Base-by-base conservation (phyloP, 2,113 vertebrate species). In the Leptobrachium leishanense region DNA sequence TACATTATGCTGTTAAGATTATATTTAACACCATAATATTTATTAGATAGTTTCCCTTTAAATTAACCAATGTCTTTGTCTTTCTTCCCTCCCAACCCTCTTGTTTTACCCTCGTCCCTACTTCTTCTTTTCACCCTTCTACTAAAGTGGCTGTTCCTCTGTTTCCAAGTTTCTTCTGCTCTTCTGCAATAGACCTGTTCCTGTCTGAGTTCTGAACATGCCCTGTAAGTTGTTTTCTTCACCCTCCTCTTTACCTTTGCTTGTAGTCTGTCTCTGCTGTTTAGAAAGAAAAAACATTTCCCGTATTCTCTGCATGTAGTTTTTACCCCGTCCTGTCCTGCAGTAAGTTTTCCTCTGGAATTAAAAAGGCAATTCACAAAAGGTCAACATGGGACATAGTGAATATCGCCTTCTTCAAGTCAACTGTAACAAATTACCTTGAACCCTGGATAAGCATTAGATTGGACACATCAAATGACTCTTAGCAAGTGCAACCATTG, bases 101-200 rank as follows among this genome's bases (percentile, higher is more conserved):
- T 66, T 82, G 43, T 82, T 20, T 65, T 62, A 79, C 75, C 78
- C 84, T 88, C 81, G 79, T 85, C 83, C 71, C 64, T 11, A 73
- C 71, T 50, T 57, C 81, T 83, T 70, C 82, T 50, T 83, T 43
- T 70, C 82, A 84, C 80, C 86, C 83, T 78, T 57, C 83, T 83
- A 85, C 87, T 84, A 90, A 90, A 98, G 95, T 85, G 94, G 94
- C 94, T 96, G 94, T 90, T 95, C 94, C 88, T 94, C 95, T 95
- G 87, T 94, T 91, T 96, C 93, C 94, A 95, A 95, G 89, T 92
- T 98, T 88, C 89, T 97, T 85, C 94, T 98, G 92, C 94, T 95
- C 92, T 94, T 98, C 94, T 97, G 96, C 96, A 95, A 91, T 90
- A 95, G 95, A 89, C 95, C 96, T 84, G 95, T 95, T 91, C 94